Conservation (phyloP, 2,797 vertebrate genomes). For the Tragopan temminckii region DNA sequence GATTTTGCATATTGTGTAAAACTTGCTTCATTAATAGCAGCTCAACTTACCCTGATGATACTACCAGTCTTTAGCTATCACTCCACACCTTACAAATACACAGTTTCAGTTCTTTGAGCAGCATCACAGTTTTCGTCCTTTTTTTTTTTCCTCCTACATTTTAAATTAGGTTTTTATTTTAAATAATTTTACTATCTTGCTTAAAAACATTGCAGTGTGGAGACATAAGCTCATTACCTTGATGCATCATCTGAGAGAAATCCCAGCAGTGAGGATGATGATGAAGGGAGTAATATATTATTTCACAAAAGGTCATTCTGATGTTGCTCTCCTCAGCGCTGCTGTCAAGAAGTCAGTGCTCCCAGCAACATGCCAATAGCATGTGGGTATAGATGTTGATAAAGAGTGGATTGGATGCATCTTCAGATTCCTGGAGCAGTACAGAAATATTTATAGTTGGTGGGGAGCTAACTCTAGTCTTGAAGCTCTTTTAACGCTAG, state of each 20-base stretch:
- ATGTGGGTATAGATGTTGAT: background rate
- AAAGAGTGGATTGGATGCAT: background rate
- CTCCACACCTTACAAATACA: background rate
- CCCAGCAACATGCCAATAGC: background rate
- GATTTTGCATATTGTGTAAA: background rate
- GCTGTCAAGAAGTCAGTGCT: background rate
- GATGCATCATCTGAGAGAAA: background rate
- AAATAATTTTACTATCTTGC: background rate
- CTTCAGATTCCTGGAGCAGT: background rate
- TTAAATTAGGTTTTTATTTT: background rate
- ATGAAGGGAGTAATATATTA: background rate
- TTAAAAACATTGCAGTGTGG: background rate
- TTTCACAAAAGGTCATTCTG: background rate
- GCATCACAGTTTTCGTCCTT: background rate
- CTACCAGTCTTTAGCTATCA: background rate
- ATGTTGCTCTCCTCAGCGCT: background rate
- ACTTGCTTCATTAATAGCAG: background rate
- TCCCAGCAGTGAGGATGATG: background rate
- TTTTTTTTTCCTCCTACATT: background rate
- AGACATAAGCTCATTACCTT: background rate
- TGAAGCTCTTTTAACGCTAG: background rate
- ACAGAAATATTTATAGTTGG: conserved; percentile 13
- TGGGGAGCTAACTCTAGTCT: background rate
- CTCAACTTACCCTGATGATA: background rate
- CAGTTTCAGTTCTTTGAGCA: background rate